Conservation (phyloP, 2,797 vertebrate genomes). For the Characodon lateralis region DNA sequence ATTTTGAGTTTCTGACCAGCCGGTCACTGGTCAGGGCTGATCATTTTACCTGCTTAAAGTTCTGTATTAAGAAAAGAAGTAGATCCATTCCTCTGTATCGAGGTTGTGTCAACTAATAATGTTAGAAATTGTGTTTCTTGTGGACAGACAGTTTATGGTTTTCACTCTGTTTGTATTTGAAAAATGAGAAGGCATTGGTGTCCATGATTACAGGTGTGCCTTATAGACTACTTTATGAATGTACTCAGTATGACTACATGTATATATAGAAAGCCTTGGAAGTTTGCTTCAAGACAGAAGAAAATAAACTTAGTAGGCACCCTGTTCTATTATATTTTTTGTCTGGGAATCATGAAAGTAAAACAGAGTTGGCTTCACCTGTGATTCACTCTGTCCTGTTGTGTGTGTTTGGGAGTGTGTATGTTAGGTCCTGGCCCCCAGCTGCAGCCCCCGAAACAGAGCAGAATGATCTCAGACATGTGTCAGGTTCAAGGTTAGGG, state of each 20-base stretch:
- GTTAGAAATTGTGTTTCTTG: conserved; percentile 43
- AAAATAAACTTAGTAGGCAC: conserved; percentile 55
- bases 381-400: conserved; percentile 20
- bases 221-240: conserved; percentile 67
- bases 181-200: conserved; percentile 73
- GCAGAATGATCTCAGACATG: conserved; percentile 58
- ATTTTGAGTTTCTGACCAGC: neutral
- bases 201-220: conserved; percentile 71
- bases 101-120: neutral
- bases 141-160: conserved; percentile 60
- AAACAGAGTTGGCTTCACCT: conserved; percentile 50
- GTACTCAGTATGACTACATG: conserved; percentile 50
- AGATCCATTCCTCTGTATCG: neutral
- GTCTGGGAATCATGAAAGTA: conserved; percentile 28
- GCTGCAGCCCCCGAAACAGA: conserved; percentile 59
- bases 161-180: conserved; percentile 66
- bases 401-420: conserved; percentile 33
- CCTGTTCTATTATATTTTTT: conserved; percentile 57
- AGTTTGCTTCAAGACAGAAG: conserved; percentile 36
- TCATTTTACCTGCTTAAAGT: neutral
- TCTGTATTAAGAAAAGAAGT: neutral
- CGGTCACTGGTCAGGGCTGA: neutral
- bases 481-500: conserved; percentile 63
- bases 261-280: conserved; percentile 37
- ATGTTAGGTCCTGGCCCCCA: conserved; percentile 56